These are phyloP conservation scores for Arctopsyche grandis DNA, from an alignment of 1,140 invertebrate genomes.

Conservation along the genomic window DNA sequence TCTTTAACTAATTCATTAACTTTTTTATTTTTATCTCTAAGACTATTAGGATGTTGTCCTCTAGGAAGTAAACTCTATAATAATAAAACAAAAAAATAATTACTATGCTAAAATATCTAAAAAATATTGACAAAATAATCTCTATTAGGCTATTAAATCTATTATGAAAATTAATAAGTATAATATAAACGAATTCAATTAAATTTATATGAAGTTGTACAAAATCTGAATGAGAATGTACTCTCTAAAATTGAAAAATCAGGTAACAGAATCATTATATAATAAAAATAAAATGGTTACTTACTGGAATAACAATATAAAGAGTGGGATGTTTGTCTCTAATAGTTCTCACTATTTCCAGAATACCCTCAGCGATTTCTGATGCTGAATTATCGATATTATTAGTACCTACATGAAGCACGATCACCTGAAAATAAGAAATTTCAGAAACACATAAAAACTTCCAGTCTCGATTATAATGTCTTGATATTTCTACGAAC, in stretches of 20 bases:
- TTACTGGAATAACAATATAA: conserved; percentile 85
- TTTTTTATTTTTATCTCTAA: conserved; percentile 78
- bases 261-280: not conserved
- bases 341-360: conserved; percentile 79
- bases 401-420: conserved; percentile 88
- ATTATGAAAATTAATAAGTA: conserved; percentile 2
- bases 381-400: conserved; percentile 81
- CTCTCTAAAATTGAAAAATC: too few relatives aligned
- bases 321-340: conserved; percentile 79
- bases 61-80: conserved; percentile 84
- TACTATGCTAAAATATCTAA: not conserved
- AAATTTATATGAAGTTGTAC: not conserved
- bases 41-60: conserved; percentile 81
- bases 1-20: conserved; percentile 79
- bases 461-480: too few relatives aligned
- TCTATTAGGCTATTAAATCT: too few relatives aligned
- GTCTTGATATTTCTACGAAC: too few relatives aligned
- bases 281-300: conserved; percentile 60
- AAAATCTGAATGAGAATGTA: not conserved
- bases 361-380: conserved; percentile 82
- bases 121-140: not conserved
- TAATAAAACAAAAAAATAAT: conserved; percentile 51
- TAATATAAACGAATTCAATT: conserved; percentile 4
- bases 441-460: not conserved
- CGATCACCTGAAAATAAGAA: conserved; percentile 75